Conservation (phyloP, 2,113 vertebrate species). For the Thinocorus orbignyianus region DNA sequence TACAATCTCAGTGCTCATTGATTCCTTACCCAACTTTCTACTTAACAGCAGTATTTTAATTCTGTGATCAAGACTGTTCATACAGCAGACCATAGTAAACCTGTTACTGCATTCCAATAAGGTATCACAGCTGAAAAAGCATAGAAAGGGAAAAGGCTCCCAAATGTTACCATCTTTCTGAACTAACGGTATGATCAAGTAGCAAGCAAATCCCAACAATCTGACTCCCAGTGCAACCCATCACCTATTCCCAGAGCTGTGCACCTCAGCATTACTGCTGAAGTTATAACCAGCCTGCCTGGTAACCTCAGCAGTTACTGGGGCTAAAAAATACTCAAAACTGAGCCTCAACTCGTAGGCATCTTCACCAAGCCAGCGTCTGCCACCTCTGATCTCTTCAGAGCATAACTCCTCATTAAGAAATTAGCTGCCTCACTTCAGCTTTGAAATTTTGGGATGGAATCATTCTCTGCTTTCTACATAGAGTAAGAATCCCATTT, state of each 20-base stretch:
- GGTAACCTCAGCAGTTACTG: background rate
- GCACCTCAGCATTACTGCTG: background rate
- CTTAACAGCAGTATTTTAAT: background rate
- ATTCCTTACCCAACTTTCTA: background rate
- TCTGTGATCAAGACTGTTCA: background rate
- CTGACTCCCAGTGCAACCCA: background rate
- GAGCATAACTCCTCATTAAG: background rate
- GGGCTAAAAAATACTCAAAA: background rate
- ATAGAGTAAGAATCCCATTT: background rate
- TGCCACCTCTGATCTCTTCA: background rate
- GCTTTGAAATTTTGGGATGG: background rate
- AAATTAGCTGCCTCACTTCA: background rate
- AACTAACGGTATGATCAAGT: background rate
- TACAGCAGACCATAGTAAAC: background rate
- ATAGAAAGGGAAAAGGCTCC: background rate
- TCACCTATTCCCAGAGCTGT: background rate
- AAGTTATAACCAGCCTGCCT: background rate
- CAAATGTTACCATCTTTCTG: background rate
- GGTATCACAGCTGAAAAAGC: background rate
- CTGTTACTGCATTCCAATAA: background rate
- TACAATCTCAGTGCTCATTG: background rate
- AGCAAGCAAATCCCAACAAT: background rate
- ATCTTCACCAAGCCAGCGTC: background rate
- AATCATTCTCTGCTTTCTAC: background rate
- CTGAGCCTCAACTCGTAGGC: background rate